Evolutionary conservation across 2,888 invertebrate species (phyloP), one percentile per base, ranked within the genome.

Genomic region (Drosophila longiperda): DNA sequence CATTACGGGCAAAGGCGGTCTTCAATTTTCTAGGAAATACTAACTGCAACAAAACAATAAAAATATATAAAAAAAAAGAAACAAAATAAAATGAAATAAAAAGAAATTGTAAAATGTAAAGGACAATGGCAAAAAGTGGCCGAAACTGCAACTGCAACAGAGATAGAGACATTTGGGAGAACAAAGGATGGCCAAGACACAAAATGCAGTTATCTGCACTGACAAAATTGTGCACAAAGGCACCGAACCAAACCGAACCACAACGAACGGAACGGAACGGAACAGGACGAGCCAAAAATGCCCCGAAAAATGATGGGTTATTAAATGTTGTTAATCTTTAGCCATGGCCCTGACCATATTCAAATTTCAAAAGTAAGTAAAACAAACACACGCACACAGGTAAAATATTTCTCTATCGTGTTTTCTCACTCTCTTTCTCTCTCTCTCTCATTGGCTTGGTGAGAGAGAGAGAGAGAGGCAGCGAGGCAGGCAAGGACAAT

Each of bases 301-400:
- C 61, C 65, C 62, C 68, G 70, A 70, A 63, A 87, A 83, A 83
- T 87, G 69, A 84, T 89, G 84, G 90, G 86, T 88, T 88, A 88
- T 88, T 89, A 89, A 89, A 87, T 84, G 78, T 87, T 89, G 86
- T 89, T 87, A 87, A 87, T 87, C 87, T 89, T 71, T 79, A 62
- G 74, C 58, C 69, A 77, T 66, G 73, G 59, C 48, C 54, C 49
- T 33, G 54, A 52, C 59, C 75, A 87, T 87, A 89, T 89, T 87
- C 87, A 87, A 87, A 87, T 87, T 89, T 89, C 89, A 87, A 49
- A 60, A 50, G 48, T 12, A 75, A 59, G 64, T 71, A 75, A 78
- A 67, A 62, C 59, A 71, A 62, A 66, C 55, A 77, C 52, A 53
- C 52, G 23, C 42, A 48, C 50, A 52, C 80, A 84, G 84, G 84